Percentiles rank a stretch among this genome's conserved stretches.
phyloP scores from a whole-genome alignment of 2,888 invertebrate genomes.

The Agrochola lychnidis region DNA sequence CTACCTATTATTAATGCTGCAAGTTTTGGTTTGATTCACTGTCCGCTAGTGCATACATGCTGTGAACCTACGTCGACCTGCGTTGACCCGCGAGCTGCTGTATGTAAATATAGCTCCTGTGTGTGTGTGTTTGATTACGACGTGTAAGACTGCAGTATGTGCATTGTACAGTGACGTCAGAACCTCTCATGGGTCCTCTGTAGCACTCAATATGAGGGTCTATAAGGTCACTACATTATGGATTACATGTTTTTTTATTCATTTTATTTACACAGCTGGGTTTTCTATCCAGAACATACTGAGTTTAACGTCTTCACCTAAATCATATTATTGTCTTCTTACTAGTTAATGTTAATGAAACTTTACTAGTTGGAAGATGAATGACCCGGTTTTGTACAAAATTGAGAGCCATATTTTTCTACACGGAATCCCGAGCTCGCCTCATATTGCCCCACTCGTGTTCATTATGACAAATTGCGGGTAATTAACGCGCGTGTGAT shows the following conservation, averaged over 20 bases:
- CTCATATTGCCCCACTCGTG: slow-evolving; percentile 38
- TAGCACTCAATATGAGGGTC: background rate
- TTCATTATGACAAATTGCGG: slow-evolving; percentile 55
- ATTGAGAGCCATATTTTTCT: slow-evolving; percentile 4
- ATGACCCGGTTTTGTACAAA: slow-evolving; percentile 10
- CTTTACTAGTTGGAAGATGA: slow-evolving; percentile 7
- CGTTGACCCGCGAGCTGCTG: slow-evolving; percentile 13
- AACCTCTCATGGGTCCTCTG: background rate
- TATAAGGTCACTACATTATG: background rate
- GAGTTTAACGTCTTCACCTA: too few relatives aligned
- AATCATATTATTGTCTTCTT: background rate
- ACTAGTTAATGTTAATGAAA: background rate
- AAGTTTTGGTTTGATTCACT: background rate
- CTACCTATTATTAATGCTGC: background rate
- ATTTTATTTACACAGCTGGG: background rate
- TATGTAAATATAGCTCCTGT: background rate
- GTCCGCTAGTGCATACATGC: background rate
- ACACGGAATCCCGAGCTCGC: slow-evolving; percentile 3
- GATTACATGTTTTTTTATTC: too few relatives aligned
- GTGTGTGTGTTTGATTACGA: background rate
- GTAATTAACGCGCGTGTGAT: slow-evolving; percentile 60
- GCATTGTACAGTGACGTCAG: background rate
- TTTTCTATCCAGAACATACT: background rate
- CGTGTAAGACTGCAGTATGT: background rate
- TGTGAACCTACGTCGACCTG: background rate